phyloP scores from a whole-genome alignment of 2,888 invertebrate genomes.

The Ennomos erosarius region DNA sequence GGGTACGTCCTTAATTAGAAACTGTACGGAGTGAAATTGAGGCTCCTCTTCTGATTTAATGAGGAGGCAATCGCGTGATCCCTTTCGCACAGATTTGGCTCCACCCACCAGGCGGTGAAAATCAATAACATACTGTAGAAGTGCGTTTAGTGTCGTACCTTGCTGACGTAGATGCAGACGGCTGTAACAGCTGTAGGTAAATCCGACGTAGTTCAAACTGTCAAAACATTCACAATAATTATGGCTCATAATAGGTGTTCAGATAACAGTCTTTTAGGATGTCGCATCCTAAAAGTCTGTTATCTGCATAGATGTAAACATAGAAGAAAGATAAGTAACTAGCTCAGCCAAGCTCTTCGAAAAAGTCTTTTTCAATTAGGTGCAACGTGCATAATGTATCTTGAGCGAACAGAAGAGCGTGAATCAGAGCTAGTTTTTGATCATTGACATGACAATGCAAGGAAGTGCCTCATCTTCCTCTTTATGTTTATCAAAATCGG shows the following conservation, averaged over 20 bases:
- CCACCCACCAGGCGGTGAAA: slow-evolving; percentile 83
- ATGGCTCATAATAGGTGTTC: neutral
- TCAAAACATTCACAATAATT: slow-evolving; percentile 6
- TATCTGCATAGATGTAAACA: too few relatives aligned
- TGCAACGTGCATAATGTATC: too few relatives aligned
- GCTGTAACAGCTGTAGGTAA: slow-evolving; percentile 48
- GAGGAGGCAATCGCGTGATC: slow-evolving; percentile 80
- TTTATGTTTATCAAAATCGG: too few relatives aligned
- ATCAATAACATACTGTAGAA: slow-evolving; percentile 84
- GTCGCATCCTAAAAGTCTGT: neutral
- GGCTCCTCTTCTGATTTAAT: slow-evolving; percentile 81
- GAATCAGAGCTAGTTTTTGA: too few relatives aligned
- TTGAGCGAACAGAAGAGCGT: too few relatives aligned
- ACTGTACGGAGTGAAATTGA: slow-evolving; percentile 73
- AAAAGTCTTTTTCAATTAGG: too few relatives aligned
- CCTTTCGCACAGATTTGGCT: slow-evolving; percentile 80
- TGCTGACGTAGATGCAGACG: slow-evolving; percentile 69
- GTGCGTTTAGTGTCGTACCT: slow-evolving; percentile 79
- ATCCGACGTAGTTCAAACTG: slow-evolving; percentile 35
- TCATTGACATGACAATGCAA: too few relatives aligned
- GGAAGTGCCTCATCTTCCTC: too few relatives aligned
- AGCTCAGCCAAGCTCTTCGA: too few relatives aligned
- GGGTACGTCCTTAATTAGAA: slow-evolving; percentile 83
- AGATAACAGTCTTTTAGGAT: too few relatives aligned
- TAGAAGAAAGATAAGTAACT: too few relatives aligned